Base-by-base conservation (phyloP, 2,113 vertebrate genomes). In the Anarhynchus alexandrinus region DNA sequence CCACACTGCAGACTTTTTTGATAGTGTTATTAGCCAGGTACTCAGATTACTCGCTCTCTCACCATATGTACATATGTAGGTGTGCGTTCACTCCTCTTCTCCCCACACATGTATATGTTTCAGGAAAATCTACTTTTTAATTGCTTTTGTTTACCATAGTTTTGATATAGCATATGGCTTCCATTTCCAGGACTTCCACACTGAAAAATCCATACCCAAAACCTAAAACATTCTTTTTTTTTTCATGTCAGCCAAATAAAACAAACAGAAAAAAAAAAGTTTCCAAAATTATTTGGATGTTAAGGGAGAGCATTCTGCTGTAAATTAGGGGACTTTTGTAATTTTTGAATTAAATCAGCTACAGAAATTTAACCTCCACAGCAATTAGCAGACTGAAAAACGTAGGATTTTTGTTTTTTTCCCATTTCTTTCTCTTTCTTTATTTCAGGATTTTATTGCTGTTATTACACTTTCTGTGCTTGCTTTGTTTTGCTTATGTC, bases 161-260 rank as follows among this genome's bases (percentile, higher is more conserved):
- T 88, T 92, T 89, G 42, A 19, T 77, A 55, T 4, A 81, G 54
- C 80, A 92, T 91, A 92, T 94, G 86, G 51, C 43, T 93, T 51
- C 57, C 42, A 85, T 97, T 97, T 97, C 71, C 45, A 91, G 47
- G 58, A 92, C 26, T 79, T 88, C 62, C 54, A 93, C 40, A 82
- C 23, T 73, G 66, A 92, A 92, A 91, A 54, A 76, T 81, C 66
- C 59, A 70, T 26, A 30, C 18, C 69, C 58, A 86, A 90, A 80
- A 30, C 3, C 17, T 58, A 83, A 88, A 95, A 34, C 7, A 51
- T 34, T 87, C 4, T 51, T 43, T 29, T 42, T 54, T 42, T 81
- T 36, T 40, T 80, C 8, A 30, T 27, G 17, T 66, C 59, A 82
- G 62, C 18, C 25, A 82, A 91, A 90, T 77, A 72, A 94, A 94